Percentiles rank a stretch among this genome's conserved stretches.
These are phyloP conservation scores for Lates calcarifer DNA, from an alignment of 2,113 vertebrate species.

Conservation along the genomic window DNA sequence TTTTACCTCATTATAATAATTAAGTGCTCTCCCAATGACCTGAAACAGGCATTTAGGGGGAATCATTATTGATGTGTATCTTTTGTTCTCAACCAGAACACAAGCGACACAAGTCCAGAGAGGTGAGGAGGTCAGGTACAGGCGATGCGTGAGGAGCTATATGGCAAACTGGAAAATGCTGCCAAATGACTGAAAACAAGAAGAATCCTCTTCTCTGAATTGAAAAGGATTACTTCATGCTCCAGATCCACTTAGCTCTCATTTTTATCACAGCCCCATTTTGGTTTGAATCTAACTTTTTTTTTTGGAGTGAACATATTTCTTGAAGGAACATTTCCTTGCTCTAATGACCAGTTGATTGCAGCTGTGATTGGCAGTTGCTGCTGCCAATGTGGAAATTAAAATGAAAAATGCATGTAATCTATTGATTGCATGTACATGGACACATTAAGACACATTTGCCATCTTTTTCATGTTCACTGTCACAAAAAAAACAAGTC, in stretches of 20 bases:
- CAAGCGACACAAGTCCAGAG: constrained; percentile 46
- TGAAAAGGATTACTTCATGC: too few relatives aligned
- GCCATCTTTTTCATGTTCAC: too few relatives aligned
- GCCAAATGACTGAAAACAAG: too few relatives aligned
- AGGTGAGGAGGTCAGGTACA: constrained; percentile 39
- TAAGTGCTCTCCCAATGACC: constrained; percentile 66
- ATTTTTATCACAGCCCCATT: too few relatives aligned
- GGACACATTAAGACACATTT: too few relatives aligned
- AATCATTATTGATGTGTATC: constrained; percentile 66
- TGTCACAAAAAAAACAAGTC: too few relatives aligned
- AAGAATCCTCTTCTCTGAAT: too few relatives aligned
- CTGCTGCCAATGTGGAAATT: too few relatives aligned
- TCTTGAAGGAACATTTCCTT: too few relatives aligned
- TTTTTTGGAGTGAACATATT: background rate
- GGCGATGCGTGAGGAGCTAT: background rate
- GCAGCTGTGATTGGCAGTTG: background rate
- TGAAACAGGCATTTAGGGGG: constrained; percentile 63
- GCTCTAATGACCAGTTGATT: background rate
- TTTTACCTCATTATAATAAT: constrained; percentile 74
- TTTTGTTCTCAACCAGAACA: constrained; percentile 57
- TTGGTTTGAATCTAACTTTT: background rate
- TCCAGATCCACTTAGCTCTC: too few relatives aligned
- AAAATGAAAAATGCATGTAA: too few relatives aligned
- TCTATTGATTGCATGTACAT: too few relatives aligned
- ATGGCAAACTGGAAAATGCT: background rate